These are phyloP conservation scores for Mantis religiosa DNA, from an alignment of 2,888 invertebrate species.

Conservation along the genomic window DNA sequence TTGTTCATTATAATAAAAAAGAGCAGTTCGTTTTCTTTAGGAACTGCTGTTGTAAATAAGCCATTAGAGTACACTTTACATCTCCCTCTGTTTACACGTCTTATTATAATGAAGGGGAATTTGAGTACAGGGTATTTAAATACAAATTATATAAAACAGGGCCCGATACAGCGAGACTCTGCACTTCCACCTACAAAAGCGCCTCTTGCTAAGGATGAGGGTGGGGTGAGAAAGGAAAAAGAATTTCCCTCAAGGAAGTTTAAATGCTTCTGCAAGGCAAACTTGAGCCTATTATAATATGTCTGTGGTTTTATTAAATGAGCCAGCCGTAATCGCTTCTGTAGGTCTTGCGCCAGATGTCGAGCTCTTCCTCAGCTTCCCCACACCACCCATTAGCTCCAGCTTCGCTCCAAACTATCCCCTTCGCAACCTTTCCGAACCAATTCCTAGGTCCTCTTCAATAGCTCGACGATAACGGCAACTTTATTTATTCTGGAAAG, in stretches of 20 bases:
- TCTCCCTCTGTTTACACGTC: background rate
- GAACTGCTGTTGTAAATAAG: background rate
- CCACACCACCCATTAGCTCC: background rate
- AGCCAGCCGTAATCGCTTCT: slow-evolving; percentile 7
- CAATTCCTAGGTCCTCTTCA: background rate
- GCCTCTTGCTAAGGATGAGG: background rate
- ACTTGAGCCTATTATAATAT: slow-evolving; percentile 12
- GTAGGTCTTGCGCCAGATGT: slow-evolving; percentile 6
- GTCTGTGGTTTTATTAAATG: slow-evolving; percentile 9
- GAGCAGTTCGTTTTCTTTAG: background rate
- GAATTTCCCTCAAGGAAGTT: background rate
- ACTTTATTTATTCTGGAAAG: background rate
- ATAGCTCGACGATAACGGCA: background rate
- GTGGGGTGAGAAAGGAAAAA: background rate
- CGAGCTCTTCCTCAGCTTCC: background rate
- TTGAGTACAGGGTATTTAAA: background rate
- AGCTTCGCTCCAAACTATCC: background rate
- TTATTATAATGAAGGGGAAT: background rate
- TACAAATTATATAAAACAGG: background rate
- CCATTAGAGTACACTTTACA: background rate
- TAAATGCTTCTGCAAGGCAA: slow-evolving; percentile 1
- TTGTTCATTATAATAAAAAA: too few relatives aligned
- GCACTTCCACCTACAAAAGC: background rate
- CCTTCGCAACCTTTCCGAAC: background rate
- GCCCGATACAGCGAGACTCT: too few relatives aligned